A percentile compares a stretch with the other conserved stretches of the same genome.
phyloP scores from a whole-genome alignment of 1,140 invertebrate genomes.

The Contarinia nasturtii region DNA sequence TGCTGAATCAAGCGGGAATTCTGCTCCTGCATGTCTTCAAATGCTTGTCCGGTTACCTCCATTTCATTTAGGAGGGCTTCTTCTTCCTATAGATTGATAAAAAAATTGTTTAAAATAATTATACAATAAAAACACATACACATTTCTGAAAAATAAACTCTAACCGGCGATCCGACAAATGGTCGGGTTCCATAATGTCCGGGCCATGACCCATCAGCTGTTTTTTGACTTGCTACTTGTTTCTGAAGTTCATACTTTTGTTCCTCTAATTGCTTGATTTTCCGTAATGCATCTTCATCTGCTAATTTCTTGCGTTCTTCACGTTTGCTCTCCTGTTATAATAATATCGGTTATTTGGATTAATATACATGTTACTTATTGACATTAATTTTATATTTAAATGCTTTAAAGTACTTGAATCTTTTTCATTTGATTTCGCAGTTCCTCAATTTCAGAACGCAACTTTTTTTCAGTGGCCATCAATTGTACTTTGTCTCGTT shows the following conservation, averaged over 20 bases:
- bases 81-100: conserved; percentile 51
- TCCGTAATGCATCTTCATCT: conserved; percentile 84
- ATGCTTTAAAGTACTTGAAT: conserved; percentile 35
- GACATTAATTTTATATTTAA: not conserved
- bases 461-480: conserved; percentile 91
- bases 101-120: conserved; percentile 4
- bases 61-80: conserved; percentile 95
- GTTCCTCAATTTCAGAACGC: conserved; percentile 72
- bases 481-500: conserved; percentile 85
- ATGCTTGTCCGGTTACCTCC: conserved; percentile 97
- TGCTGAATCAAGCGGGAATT: conserved; percentile 93
- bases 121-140: too few relatives aligned
- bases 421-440: conserved; percentile 66
- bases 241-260: conserved; percentile 67
- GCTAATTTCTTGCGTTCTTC: conserved; percentile 83
- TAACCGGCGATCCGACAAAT: conserved; percentile 40
- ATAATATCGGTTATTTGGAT: conserved; percentile 1
- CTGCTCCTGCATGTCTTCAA: conserved; percentile 99
- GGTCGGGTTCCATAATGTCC: conserved; percentile 26
- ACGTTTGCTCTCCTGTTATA: conserved; percentile 62
- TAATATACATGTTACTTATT: not conserved
- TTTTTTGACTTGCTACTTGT: conserved; percentile 68
- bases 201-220: conserved; percentile 38
- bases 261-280: conserved; percentile 89
- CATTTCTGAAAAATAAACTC: too few relatives aligned